These are phyloP conservation scores for Pollicipes pollicipes DNA, from an alignment of 1,140 invertebrate species.

Conservation along the genomic window DNA sequence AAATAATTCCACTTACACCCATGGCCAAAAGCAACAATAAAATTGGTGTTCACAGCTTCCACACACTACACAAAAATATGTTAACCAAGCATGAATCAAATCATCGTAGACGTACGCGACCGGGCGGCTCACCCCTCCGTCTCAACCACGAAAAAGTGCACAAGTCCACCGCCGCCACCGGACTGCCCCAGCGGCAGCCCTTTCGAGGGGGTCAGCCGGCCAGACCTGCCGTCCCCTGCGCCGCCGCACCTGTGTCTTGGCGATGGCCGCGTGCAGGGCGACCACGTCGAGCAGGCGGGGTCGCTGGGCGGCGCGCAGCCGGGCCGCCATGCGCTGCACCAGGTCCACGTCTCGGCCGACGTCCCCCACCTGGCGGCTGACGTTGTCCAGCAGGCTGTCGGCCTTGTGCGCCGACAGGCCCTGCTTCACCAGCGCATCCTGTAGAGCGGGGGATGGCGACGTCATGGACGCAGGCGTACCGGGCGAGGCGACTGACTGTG, in stretches of 20 bases:
- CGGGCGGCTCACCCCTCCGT: no score
- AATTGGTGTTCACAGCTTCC: no score
- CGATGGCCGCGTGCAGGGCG: not conserved
- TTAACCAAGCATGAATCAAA: no score
- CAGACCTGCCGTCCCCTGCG: no score
- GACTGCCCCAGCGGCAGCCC: no score
- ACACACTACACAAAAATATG: no score
- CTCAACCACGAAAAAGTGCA: no score
- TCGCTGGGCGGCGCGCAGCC: not conserved
- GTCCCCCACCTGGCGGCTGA: slow-evolving; percentile 22
- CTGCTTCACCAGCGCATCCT: slow-evolving; percentile 53
- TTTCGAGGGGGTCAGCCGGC: no score
- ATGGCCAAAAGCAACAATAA: no score
- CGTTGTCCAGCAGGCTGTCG: slow-evolving; percentile 50
- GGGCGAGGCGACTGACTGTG: not conserved
- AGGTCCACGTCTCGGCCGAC: not conserved
- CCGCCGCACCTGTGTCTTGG: not conserved
- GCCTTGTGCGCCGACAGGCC: slow-evolving; percentile 67
- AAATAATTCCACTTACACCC: no score
- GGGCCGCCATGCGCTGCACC: not conserved
- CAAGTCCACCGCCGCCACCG: no score
- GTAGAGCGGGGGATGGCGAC: slow-evolving; percentile 11
- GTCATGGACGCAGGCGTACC: slow-evolving; percentile 22
- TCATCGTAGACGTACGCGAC: no score
- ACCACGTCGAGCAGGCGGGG: not conserved